Evolutionary conservation across 2,888 invertebrate species (phyloP), one percentile per base, ranked within the genome.

Genomic region (Graphium colonna): DNA sequence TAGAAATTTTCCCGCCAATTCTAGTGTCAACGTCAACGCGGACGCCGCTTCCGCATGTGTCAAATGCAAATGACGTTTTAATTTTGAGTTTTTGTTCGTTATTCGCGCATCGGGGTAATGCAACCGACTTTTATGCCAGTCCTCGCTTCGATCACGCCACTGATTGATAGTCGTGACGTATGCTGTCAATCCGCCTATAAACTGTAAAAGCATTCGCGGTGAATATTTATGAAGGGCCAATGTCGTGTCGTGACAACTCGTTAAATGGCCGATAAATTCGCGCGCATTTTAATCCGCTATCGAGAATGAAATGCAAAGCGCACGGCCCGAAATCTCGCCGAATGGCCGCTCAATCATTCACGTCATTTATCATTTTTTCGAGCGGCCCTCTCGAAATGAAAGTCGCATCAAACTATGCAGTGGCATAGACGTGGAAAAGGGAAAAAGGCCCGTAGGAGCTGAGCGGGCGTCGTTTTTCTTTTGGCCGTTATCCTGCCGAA

Each of bases 341-440:
- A 21, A 73, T 67, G 73, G 76, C 12, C 75, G 77, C 75, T 87
- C 87, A 86, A 87, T 88, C 86, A 86, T 84, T 82, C 82, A 79
- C 72, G 80, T 82, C 83, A 82, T 83, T 86, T 81, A 82, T 84
- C 80, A 82, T 84, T 82, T 82, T 75, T 82, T 75, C 70, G 36
- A 21, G 12, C 36, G 36, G 12, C 36, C n/a, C n/a, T 4, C 68
- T 68, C 72, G 71, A 80, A 80, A 79, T 81, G 80, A 81, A 82
- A 78, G 79, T 78, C 75, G 77, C 70, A 75, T 68, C 82, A 77
- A 83, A 82, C 86, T 84, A 87, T 81, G 74, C 79, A 71, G 72
- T 67, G 74, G 65, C 73, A 77, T 83, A 83, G 87, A 84, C 81
- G 77, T 71, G 68, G 68, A 74, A 85, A 87, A 86, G 81, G 74